Evolutionary conservation across 1,140 invertebrate genomes (phyloP), one percentile per base, ranked within the genome.

Genomic region (Macrosteles quadrilineatus): DNA sequence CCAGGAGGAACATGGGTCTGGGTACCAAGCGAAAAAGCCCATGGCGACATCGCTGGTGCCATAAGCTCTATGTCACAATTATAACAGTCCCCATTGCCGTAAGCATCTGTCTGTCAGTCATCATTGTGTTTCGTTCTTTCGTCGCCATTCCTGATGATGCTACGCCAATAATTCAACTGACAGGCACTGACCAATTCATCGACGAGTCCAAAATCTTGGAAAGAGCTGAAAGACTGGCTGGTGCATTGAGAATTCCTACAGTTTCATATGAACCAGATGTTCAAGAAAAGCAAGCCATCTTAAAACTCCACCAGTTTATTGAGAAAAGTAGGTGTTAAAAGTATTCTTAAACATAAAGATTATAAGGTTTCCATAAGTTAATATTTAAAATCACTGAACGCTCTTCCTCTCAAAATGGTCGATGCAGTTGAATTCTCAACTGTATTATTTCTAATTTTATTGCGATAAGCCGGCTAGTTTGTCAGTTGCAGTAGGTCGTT

Each of bases 181-280:
- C 9, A 27, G 4, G 4, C 12, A 25, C 63, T 27, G 59, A 6
- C n/a, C 47, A 50, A 6, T 55, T 72, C 53, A 66, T 73, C 12
- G 72, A 73, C 50, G 70, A 72, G 66, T 50, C 29, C 23, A 40
- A 55, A 67, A 73, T 67, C 9, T 27, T 59, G 12, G 63, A 73
- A 50, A 45, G 72, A 69, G 72, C 72, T 62, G 71, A 73, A 47
- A 67, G 72, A 36, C 67, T 73, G 19, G 64, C 70, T 43, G 72
- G 72, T 17, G 72, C 72, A 27, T 64, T 73, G 43, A 69, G 71
- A 68, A 73, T 73, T 43, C 70, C 72, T 21, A 70, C 70, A 27
- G 53, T 73, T 19, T 73, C 72, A n/a, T 73, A 73, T 45, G 70
- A 55, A 64, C 30, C 67, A 43, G 72, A 68, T 68, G 30, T 50